Conservation (phyloP, 1,140 invertebrate genomes). For the Lasioglossum baleicum region DNA sequence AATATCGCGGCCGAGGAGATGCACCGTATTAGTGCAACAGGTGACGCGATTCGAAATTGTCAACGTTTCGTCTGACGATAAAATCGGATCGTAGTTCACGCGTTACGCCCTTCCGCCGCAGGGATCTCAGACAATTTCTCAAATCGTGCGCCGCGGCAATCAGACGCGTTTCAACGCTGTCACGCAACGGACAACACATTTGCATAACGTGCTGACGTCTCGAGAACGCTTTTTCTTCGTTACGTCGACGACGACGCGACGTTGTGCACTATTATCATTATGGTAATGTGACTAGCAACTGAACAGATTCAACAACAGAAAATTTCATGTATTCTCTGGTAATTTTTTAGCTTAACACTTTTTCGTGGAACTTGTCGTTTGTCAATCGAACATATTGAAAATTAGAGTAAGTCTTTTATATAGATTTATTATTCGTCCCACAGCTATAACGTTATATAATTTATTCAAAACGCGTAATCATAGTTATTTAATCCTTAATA, state of each 20-base stretch:
- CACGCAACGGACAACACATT: conserved; percentile 37
- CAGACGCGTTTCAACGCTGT: conserved; percentile 29
- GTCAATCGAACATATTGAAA: too few species aligned
- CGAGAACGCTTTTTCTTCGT: not conserved
- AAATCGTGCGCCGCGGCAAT: conserved; percentile 36
- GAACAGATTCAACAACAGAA: too few species aligned
- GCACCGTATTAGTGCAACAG: conserved; percentile 62
- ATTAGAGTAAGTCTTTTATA: too few species aligned
- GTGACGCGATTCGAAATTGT: conserved; percentile 66
- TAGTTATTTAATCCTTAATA: too few species aligned
- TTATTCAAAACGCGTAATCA: too few species aligned
- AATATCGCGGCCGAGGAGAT: conserved; percentile 43
- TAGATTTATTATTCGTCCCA: too few species aligned
- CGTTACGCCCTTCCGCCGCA: conserved; percentile 13
- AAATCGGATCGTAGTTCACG: conserved; percentile 50
- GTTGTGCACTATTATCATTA: not conserved
- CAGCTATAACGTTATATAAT: too few species aligned
- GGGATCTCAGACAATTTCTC: conserved; percentile 30
- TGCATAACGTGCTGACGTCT: conserved; percentile 15
- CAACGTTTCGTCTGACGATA: conserved; percentile 64
- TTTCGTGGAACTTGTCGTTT: too few species aligned
- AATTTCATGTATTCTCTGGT: too few species aligned
- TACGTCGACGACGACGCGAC: not conserved
- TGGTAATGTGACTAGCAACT: too few species aligned
- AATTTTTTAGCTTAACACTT: too few species aligned